Evolutionary conservation across 2,113 vertebrate genomes (phyloP).

Genomic region (Nanorana parkeri): DNA sequence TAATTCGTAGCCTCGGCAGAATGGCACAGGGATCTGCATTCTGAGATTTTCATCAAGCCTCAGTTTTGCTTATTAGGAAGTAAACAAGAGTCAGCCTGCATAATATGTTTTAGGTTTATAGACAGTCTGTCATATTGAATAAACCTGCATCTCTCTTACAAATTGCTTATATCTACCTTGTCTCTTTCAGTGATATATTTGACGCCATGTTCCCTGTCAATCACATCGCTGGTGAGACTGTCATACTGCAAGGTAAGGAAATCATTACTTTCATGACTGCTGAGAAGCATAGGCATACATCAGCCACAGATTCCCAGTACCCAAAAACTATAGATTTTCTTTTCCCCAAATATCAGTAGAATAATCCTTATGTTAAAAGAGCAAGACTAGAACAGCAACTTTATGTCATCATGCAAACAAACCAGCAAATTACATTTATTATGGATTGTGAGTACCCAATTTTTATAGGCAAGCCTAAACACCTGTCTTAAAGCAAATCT

Average conservation of each 20-base stretch:
- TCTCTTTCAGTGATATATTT: slow-evolving; percentile 90
- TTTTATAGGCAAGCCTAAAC: too few relatives aligned
- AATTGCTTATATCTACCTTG: slow-evolving; percentile 37
- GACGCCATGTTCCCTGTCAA: slow-evolving; percentile 98
- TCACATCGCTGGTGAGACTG: slow-evolving; percentile 94
- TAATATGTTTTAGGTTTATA: background rate
- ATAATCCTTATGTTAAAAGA: background rate
- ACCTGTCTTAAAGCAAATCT: too few relatives aligned
- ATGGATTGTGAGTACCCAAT: too few relatives aligned
- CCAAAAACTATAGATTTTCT: too few relatives aligned
- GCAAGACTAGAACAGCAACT: too few relatives aligned
- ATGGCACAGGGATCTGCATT: background rate
- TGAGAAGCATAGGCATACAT: too few relatives aligned
- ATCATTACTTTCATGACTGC: background rate
- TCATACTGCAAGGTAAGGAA: slow-evolving; percentile 91
- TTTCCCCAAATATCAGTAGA: too few relatives aligned
- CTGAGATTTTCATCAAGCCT: background rate
- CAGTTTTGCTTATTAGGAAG: background rate
- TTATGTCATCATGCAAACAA: too few relatives aligned
- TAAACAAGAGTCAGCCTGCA: slow-evolving; percentile 5
- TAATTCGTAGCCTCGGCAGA: slow-evolving; percentile 1
- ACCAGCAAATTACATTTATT: too few relatives aligned
- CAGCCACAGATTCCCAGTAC: too few relatives aligned
- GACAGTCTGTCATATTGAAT: slow-evolving; percentile 40
- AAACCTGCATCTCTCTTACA: background rate